These are phyloP conservation scores for Pelochelys cantorii DNA, from an alignment of 2,797 vertebrate species.

Conservation along the genomic window DNA sequence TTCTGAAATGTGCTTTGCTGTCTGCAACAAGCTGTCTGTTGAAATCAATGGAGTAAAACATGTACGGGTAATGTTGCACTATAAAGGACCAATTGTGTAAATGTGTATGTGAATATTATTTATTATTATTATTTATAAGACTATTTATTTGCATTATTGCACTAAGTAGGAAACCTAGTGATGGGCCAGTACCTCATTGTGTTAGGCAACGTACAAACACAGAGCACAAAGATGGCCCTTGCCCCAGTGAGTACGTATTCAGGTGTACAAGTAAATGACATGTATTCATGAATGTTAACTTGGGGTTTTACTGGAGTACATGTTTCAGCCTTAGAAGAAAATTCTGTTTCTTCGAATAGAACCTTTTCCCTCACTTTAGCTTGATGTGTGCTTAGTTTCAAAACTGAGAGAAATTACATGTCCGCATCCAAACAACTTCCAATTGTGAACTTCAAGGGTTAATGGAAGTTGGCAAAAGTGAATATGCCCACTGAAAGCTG, in stretches of 20 bases:
- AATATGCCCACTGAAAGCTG: slow-evolving; percentile 68
- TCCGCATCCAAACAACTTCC: not conserved
- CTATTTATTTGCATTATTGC: not conserved
- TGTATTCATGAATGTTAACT: not conserved
- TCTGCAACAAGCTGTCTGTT: not conserved
- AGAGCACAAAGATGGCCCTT: not conserved
- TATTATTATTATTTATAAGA: not conserved
- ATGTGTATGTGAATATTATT: not conserved
- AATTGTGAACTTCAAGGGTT: slow-evolving; percentile 53
- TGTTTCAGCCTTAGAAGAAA: not conserved
- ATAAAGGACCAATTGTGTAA: slow-evolving; percentile 26
- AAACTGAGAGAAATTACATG: not conserved
- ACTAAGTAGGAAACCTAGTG: not conserved
- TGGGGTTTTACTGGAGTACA: not conserved
- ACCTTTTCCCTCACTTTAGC: not conserved
- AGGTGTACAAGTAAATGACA: accelerated
- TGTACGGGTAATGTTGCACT: not conserved
- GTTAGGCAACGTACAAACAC: not conserved
- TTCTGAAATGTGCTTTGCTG: not conserved
- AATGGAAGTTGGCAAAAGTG: slow-evolving; percentile 69
- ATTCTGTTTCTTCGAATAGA: not conserved
- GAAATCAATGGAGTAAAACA: not conserved
- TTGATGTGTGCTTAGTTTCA: not conserved
- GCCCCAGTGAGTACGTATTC: not conserved
- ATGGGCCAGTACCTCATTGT: not conserved